These are phyloP conservation scores for Hystrix cristata DNA, from an alignment of 2,113 vertebrate genomes.

Conservation along the genomic window DNA sequence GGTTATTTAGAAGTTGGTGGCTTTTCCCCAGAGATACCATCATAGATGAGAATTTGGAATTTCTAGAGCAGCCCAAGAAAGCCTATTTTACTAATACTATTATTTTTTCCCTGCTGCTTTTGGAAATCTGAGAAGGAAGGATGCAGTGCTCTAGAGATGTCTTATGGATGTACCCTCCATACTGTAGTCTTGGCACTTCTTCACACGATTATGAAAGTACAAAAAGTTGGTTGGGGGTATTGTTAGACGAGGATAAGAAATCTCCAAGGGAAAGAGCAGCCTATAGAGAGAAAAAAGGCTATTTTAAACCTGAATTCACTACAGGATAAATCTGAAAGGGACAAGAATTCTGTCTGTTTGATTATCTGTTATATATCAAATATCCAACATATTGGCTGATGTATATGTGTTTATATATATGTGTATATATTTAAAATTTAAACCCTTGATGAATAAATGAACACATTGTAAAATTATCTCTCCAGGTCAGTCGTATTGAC, in stretches of 20 bases:
- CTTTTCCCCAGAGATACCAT: background rate
- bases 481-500: background rate
- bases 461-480: background rate
- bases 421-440: background rate
- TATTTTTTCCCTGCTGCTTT: background rate
- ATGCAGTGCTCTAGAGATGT: background rate
- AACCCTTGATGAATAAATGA: background rate
- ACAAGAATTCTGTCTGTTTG: background rate
- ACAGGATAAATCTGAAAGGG: background rate
- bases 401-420: background rate
- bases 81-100: background rate
- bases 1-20: background rate
- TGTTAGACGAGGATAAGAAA: background rate
- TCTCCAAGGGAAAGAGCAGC: background rate
- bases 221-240: background rate
- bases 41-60: background rate
- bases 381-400: background rate
- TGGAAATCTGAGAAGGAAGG: background rate
- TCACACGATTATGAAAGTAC: background rate
- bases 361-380: background rate
- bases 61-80: slow-evolving; percentile 12
- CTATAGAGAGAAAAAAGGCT: background rate
- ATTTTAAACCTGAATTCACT: background rate
- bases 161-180: background rate
- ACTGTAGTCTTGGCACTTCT: background rate